phyloP scores from a whole-genome alignment of 2,888 invertebrate species.

The Gortyna flavago region DNA sequence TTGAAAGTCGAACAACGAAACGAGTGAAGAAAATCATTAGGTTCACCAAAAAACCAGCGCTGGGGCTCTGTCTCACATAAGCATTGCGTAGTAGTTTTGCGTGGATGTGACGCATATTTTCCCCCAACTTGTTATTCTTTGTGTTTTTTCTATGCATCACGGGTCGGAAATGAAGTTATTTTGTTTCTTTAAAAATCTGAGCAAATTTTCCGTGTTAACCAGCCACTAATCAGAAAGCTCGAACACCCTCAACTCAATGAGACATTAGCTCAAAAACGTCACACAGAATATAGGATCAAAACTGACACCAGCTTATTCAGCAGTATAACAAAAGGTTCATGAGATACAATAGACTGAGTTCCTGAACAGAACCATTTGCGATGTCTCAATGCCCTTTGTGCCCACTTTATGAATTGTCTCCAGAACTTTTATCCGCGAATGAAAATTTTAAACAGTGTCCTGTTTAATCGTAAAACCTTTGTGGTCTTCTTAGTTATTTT shows the following conservation, averaged over 20 bases:
- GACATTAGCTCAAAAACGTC: conserved; percentile 26
- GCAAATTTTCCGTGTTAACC: neutral
- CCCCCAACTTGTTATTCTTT: neutral
- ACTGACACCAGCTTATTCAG: conserved; percentile 70
- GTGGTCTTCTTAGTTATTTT: conserved; percentile 34
- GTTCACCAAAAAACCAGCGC: too few species aligned
- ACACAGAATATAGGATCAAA: conserved; percentile 49
- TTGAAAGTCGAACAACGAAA: neutral
- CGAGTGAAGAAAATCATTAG: neutral
- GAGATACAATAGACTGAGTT: conserved; percentile 72
- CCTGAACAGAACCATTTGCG: conserved; percentile 73
- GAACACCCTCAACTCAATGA: neutral
- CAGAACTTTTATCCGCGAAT: conserved; percentile 62
- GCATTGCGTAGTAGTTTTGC: neutral
- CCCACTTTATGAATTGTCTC: conserved; percentile 71
- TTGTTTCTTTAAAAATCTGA: neutral
- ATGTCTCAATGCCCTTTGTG: conserved; percentile 70
- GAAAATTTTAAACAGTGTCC: conserved; percentile 68
- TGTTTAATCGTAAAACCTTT: conserved; percentile 49
- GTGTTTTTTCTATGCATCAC: neutral
- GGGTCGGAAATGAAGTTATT: neutral
- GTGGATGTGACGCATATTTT: too few species aligned
- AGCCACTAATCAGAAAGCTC: neutral
- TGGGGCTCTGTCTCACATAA: neutral
- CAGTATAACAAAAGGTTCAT: conserved; percentile 72